Evolutionary conservation across 2,113 vertebrate genomes (phyloP).

Genomic region (Hystrix brachyura): DNA sequence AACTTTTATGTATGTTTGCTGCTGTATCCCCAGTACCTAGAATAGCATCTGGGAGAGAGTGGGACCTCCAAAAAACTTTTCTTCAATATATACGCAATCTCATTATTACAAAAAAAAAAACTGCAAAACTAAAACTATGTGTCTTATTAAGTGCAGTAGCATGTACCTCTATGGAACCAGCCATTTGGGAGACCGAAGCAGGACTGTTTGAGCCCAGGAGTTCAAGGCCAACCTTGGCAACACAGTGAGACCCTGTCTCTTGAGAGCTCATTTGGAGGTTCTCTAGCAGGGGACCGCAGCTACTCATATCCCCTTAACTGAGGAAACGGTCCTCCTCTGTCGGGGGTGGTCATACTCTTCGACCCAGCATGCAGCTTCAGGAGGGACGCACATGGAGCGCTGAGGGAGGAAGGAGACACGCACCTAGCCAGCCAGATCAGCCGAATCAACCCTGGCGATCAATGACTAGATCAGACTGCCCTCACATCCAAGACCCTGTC

Average conservation of each 20-base stretch:
- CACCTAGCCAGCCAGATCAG: no score
- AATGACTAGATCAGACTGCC: no score
- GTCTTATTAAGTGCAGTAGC: neutral
- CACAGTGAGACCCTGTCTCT: neutral
- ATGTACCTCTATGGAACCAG: neutral
- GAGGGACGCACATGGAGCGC: no score
- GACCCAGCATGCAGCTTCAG: no score
- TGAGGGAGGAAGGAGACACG: neutral
- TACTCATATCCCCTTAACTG: no score
- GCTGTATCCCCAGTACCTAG: neutral
- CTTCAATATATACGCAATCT: neutral
- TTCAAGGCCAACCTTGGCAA: neutral
- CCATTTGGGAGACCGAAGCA: neutral
- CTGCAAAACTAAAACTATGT: neutral
- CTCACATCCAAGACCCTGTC: no score
- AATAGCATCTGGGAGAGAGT: neutral
- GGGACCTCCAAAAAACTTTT: neutral
- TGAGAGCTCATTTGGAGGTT: no score
- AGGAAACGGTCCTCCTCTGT: no score
- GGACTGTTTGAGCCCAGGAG: neutral
- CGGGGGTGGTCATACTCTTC: no score
- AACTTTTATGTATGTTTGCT: neutral
- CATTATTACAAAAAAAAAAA: conserved; percentile 25
- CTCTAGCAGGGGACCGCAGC: no score
- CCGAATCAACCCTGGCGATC: no score